These are phyloP conservation scores for Danio jaintianensis DNA, from an alignment of 2,797 vertebrate genomes.

Conservation along the genomic window DNA sequence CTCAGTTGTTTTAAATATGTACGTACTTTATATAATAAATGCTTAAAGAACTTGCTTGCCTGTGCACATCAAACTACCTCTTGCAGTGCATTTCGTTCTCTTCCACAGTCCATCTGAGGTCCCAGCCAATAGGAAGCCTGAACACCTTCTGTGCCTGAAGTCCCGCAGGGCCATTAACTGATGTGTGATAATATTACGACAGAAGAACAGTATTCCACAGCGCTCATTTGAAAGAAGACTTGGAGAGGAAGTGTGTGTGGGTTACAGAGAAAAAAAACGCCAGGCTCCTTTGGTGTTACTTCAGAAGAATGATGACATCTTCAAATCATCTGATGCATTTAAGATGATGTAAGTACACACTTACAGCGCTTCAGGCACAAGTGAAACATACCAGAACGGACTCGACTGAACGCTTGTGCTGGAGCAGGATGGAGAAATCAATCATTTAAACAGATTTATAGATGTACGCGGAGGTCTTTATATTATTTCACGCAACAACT, in stretches of 20 bases:
- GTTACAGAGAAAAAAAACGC: conserved; percentile 55
- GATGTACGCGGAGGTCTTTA: conserved; percentile 11
- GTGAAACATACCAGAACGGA: conserved; percentile 1
- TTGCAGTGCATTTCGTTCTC: neutral
- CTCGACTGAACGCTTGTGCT: neutral
- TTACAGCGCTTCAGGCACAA: conserved; percentile 4
- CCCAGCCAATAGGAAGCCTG: conserved; percentile 6
- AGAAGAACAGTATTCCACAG: conserved; percentile 33
- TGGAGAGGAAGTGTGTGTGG: conserved; percentile 35
- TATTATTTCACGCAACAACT: neutral
- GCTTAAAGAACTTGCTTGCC: neutral
- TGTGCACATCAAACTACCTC: neutral
- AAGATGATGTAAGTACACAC: conserved; percentile 6
- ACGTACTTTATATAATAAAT: neutral
- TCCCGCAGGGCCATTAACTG: conserved; percentile 32
- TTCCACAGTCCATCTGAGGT: conserved; percentile 32
- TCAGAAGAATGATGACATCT: conserved; percentile 71
- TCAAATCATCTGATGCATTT: conserved; percentile 33
- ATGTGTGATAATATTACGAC: conserved; percentile 15
- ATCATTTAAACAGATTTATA: conserved; percentile 23
- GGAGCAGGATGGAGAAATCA: neutral
- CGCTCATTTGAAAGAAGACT: conserved; percentile 16
- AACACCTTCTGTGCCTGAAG: conserved; percentile 1
- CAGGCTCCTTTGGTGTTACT: conserved; percentile 23
- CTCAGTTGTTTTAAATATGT: neutral